Base-by-base conservation (phyloP, 2,888 invertebrate species). In the Agriopis leucophaearia region DNA sequence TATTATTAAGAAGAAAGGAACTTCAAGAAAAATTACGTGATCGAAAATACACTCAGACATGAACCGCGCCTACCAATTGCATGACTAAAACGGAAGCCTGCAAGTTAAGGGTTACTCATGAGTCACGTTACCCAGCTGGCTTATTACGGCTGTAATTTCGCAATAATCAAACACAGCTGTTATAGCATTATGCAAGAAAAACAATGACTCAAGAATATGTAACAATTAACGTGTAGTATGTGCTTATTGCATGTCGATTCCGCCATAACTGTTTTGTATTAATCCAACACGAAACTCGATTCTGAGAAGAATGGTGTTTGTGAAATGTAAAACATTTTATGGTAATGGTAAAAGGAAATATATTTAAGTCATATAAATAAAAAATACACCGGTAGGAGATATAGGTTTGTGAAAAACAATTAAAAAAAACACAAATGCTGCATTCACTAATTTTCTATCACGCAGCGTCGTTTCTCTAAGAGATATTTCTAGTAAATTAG, bases 141-240 rank as follows among this genome's bases (percentile, higher is more conserved):
- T 73, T 78, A 80, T 84, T 79, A 78, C 76, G 72, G 67, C 61
- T 67, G 64, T 71, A 88, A 85, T 84, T 79, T 82, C 71, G 80
- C 80, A 79, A 83, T 86, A 78, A 84, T 84, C 81, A 81, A 82
- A 77, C 76, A 78, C 85, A 87, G 78, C 83, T 86, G 86, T 75
- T 81, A 80, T 80, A 78, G 75, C 74, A 69, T 81, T 84, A 86
- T 81, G 81, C 77, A 80, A 81, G 61, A 69, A 10, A 70, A 75
- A 75, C 75, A 75, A 75, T 75, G 75, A 72, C 64, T 74, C 60
- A 64, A 66, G 69, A 65, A 61, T 57, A 59, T 66, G 65, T 66
- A 47, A 63, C 62, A 16, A 69, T 71, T 71, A 67, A 35, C n/a
- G 54, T 69, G 51, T 35, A 58, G 64, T 67, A 56, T 56, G 48